Base-by-base conservation (phyloP, 2,797 vertebrate species). In the Ficedula albicollis region DNA sequence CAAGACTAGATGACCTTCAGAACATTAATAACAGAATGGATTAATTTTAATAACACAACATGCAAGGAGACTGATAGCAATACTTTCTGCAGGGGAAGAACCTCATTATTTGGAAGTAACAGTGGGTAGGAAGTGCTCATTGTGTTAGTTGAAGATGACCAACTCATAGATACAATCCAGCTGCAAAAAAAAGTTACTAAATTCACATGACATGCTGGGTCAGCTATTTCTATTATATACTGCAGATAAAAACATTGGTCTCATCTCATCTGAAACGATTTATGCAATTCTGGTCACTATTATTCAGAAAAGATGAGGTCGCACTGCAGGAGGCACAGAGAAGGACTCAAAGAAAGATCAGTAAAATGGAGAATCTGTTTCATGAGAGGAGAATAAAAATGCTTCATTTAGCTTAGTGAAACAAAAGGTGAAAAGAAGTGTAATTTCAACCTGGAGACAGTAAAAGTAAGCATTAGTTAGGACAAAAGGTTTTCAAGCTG, bases 11-110 rank as follows among this genome's bases (percentile, higher is more conserved):
- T 75, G 82, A 91, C 87, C 87, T 87, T 72, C 44, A 86, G 69
- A 87, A 83, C 58, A 72, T 89, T 72, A 91, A 80, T 80, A 92
- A 87, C 62, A 72, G 38, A 87, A 58, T 48, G 46, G 73, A 89
- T 92, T 94, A 17, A 89, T 93, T 96, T 95, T 78, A 77, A 81
- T 92, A 92, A 75, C 38, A 59, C 52, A 56, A 38, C 30, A 11
- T 41, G 27, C 49, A 56, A 89, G 49, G 62, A 74, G 38, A 87
- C 54, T 1, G 5, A 84, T 83, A 74, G 46, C 73, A 62, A 29
- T 70, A 32, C 60, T 85, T 96, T 87, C 58, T 91, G 13, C 34
- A 39, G 7, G 10, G n/a, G 15, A 11, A 36, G 20, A 62, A 12
- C 23, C 32, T 85, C 16, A 8, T 93, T 84, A 58, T 25, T 29